Percentiles rank a stretch among this genome's conserved stretches.
Evolutionary conservation across 2,888 invertebrate species (phyloP).

Genomic region (Lasioglossum vierecki): DNA sequence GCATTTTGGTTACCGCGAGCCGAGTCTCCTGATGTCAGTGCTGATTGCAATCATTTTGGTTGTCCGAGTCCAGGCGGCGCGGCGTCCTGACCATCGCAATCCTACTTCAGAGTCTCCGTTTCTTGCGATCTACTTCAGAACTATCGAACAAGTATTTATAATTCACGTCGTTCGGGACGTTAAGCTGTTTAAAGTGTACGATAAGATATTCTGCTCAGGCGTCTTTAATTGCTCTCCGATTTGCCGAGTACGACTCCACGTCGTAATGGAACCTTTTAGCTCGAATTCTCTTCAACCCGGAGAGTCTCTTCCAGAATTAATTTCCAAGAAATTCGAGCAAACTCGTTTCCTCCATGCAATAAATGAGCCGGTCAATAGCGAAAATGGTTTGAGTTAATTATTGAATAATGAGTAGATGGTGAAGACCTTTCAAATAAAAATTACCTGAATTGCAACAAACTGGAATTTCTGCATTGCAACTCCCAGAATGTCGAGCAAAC

Average conservation of each 20-base stretch:
- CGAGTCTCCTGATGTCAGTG: background rate
- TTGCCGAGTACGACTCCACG: background rate
- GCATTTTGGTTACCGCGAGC: background rate
- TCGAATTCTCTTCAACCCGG: background rate
- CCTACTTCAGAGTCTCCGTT: constrained; percentile 7
- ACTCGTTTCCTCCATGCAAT: background rate
- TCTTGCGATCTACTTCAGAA: constrained; percentile 7
- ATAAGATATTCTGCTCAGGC: background rate
- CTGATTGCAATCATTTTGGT: background rate
- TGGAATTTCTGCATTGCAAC: too few species aligned
- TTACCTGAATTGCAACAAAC: too few species aligned
- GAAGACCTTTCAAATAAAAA: too few species aligned
- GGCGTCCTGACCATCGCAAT: constrained; percentile 53
- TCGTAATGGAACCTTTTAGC: background rate
- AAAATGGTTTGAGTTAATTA: background rate
- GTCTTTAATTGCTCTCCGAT: background rate
- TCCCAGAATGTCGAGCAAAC: background rate
- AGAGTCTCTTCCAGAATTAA: background rate
- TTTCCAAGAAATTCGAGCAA: background rate
- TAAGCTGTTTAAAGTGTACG: background rate
- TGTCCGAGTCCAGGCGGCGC: background rate
- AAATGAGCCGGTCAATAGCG: background rate
- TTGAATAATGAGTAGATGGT: too few species aligned
- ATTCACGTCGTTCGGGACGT: background rate
- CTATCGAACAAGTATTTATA: background rate